Evolutionary conservation across 2,797 vertebrate species (phyloP).

Genomic region (Diplodus puntazzo): DNA sequence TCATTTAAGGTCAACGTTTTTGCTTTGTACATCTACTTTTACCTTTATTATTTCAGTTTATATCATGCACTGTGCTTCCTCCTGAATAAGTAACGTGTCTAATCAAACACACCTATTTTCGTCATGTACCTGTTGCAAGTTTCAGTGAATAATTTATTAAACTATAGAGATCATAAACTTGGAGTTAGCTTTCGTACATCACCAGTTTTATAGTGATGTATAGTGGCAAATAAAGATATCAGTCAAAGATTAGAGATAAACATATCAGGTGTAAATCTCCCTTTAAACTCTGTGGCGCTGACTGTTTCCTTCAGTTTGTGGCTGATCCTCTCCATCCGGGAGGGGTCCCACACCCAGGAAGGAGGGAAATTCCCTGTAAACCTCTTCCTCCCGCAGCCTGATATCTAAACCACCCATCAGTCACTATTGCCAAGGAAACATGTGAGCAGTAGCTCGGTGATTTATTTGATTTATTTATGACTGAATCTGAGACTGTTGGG

Average conservation of each 20-base stretch:
- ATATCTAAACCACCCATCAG: constrained; percentile 40
- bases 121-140: too few relatives aligned
- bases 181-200: not conserved
- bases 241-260: not conserved
- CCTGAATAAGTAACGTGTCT: not conserved
- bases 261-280: not conserved
- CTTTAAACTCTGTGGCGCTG: not conserved
- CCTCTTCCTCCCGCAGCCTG: constrained; percentile 21
- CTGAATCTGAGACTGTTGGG: constrained; percentile 30
- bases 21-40: not conserved
- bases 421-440: constrained; percentile 15
- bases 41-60: not conserved
- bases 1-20: too few relatives aligned
- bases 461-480: constrained; percentile 20
- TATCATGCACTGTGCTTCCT: not conserved
- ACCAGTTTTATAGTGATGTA: not conserved
- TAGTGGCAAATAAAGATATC: not conserved
- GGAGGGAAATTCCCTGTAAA: constrained; percentile 16
- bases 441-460: constrained; percentile 35
- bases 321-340: not conserved
- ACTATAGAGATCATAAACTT: not conserved
- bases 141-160: not conserved
- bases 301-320: not conserved
- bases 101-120: not conserved
- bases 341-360: constrained; percentile 19